Conservation (phyloP, 1,140 invertebrate species). For the Pissodes strobi region DNA sequence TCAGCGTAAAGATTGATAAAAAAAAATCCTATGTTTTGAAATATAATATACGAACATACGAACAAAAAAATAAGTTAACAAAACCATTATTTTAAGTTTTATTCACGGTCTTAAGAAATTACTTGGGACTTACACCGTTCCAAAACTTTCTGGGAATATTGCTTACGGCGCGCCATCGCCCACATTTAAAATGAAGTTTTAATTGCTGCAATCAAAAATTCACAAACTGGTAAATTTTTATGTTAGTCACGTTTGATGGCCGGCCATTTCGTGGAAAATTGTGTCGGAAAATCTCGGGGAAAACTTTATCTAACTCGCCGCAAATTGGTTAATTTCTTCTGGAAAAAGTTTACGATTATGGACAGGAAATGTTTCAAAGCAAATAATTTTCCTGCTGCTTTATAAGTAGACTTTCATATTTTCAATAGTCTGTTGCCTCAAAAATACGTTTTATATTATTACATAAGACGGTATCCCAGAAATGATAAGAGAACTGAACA, state of each 20-base stretch:
- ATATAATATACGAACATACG: too few relatives aligned
- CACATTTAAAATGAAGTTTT: constrained; percentile 33
- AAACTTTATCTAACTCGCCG: constrained; percentile 23
- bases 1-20: too few relatives aligned
- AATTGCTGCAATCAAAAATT: constrained; percentile 33
- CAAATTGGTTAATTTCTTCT: constrained; percentile 33
- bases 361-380: constrained; percentile 16
- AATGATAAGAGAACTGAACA: too few relatives aligned
- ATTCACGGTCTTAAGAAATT: constrained; percentile 1
- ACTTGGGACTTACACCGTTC: constrained; percentile 13
- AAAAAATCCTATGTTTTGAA: too few relatives aligned
- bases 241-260: constrained; percentile 28
- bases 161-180: background rate
- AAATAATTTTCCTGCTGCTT: too few relatives aligned
- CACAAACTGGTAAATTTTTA: constrained; percentile 32
- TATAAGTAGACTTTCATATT: too few relatives aligned
- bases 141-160: constrained; percentile 11
- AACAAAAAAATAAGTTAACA: too few relatives aligned
- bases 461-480: too few relatives aligned
- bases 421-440: too few relatives aligned
- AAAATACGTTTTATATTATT: too few relatives aligned
- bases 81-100: too few relatives aligned
- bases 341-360: constrained; percentile 20
- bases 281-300: constrained; percentile 12
- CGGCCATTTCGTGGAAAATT: constrained; percentile 26